These are phyloP conservation scores for Saccostrea echinata DNA, from an alignment of 1,140 invertebrate species.

Conservation along the genomic window DNA sequence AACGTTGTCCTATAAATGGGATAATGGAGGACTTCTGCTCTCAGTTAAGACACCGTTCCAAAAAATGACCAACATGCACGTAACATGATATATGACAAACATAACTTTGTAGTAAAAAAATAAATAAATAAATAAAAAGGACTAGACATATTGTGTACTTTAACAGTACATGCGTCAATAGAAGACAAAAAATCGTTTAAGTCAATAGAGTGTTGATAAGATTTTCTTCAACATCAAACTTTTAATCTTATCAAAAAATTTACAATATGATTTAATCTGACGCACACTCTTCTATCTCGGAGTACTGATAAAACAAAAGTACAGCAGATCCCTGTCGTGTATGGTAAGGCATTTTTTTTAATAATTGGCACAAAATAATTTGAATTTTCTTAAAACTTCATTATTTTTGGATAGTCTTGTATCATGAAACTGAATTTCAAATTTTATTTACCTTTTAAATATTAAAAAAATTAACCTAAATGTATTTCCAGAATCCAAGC, in stretches of 20 bases:
- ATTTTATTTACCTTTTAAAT: no score
- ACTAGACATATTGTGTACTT: neutral
- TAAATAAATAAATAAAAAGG: neutral
- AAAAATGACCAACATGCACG: no score
- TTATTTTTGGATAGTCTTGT: no score
- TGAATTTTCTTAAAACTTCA: no score
- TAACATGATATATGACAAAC: no score
- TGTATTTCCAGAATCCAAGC: no score
- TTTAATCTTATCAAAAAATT: constrained; percentile 22
- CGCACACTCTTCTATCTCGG: neutral
- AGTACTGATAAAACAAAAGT: neutral
- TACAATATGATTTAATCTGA: constrained; percentile 14
- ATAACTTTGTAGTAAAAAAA: no score
- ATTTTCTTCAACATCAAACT: neutral
- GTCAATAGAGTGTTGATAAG: neutral
- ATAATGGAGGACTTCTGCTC: no score
- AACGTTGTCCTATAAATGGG: no score
- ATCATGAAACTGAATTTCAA: no score
- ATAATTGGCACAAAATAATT: neutral
- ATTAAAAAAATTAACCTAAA: no score
- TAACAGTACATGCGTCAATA: neutral
- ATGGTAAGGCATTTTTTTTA: neutral
- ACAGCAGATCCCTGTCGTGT: neutral
- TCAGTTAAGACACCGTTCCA: no score
- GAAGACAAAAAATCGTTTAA: neutral